Base-by-base conservation (phyloP, 2,113 vertebrate species). In the Glaucidium brasilianum region DNA sequence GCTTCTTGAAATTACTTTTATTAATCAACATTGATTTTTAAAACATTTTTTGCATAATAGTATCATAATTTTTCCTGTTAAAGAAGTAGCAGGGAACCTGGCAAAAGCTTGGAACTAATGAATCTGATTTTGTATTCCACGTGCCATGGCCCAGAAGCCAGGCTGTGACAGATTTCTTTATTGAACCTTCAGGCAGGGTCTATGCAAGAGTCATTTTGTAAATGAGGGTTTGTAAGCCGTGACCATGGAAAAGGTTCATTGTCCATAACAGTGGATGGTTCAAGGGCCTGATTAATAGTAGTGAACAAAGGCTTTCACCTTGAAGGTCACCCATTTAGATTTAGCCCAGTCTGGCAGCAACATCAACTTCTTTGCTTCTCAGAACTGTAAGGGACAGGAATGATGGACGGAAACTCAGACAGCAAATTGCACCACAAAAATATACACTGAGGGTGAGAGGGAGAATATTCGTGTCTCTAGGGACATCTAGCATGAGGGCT, bases 1-100 rank as follows among this genome's bases (percentile, higher is more conserved):
- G 87, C 37, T 95, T 96, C 80, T 87, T 88, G 85, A 97, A 97
- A 97, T 96, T 91, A 76, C 91, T 96, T 97, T 97, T 96, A 97
- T 97, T 97, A 96, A 96, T 97, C 94, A 97, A 93, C 83, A 96
- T 30, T 86, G 92, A 83, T 95, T 94, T 96, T 93, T 64, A 58
- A 76, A 92, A 50, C 64, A 88, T 60, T 95, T 97, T 92, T 95
- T 90, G 77, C 37, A 35, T 79, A 94, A 91, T 76, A 68, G 50
- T 80, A 73, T 84, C 43, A 52, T 96, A 87, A 53, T 78, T 94
- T 97, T 84, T 92, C 34, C 53, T 94, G 75, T 63, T 91, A 88
- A 95, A 94, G 29, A 62, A 87, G 73, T 53, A 92, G 60, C 50
- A 53, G 34, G 39, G 45, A 88, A 94, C 49, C 64, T 72, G 55